Base-by-base conservation (phyloP, 2,113 vertebrate species). In the Verasper variegatus region DNA sequence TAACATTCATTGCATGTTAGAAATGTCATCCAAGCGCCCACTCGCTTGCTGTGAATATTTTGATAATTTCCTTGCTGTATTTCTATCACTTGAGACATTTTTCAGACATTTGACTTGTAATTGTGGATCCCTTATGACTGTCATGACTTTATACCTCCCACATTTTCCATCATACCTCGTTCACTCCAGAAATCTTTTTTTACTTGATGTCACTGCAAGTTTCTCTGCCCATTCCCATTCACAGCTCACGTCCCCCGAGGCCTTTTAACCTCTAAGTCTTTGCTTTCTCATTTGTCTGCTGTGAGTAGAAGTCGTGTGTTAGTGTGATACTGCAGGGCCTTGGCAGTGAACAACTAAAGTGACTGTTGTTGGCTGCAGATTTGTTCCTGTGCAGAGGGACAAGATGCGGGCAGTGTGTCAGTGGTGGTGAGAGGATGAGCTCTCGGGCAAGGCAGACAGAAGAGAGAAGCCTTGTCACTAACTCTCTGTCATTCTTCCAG, bases 321-420 rank as follows among this genome's bases (percentile, higher is more conserved):
- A 24, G 81, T 68, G 77, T 70, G 71, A 80, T 75, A 60, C 83
- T 79, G 59, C 62, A 18, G 88, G 87, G 82, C 75, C 75, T 88
- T 89, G 89, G 83, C 81, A 84, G 68, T 59, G 40, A 78, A 74
- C 49, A 75, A 67, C 82, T 71, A 81, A 54, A 88, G 65, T 62
- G 85, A 82, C 68, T 86, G 82, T 80, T 83, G 86, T 74, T 89
- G 82, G 88, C 86, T 82, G 63, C 58, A 77, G 86, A 80, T 78
- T 74, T 71, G 76, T 81, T 10, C 68, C 72, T 54, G 68, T 78
- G 77, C 67, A 70, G 62, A 73, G 79, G 84, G 68, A 77, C 74
- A 69, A 61, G 85, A 88, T 80, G 79, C 74, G 82, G 82, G 86
- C 87, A 89, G 77, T 86, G 86, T 90, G 91, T 90, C 88, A 90